phyloP scores from a whole-genome alignment of 1,140 invertebrate species.

The Calliphora vicina region DNA sequence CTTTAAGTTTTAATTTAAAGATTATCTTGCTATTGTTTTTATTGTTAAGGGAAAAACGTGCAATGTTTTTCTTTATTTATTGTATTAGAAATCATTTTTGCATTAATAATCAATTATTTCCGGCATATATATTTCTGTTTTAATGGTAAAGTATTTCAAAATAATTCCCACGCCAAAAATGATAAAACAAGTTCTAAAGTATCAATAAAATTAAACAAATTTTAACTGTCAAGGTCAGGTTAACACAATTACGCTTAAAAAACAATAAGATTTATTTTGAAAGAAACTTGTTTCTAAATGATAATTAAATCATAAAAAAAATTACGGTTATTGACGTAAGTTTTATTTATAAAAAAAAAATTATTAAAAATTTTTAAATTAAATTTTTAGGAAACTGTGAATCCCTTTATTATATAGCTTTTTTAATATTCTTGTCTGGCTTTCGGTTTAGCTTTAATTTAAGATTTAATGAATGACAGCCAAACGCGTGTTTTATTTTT shows the following conservation, averaged over 20 bases:
- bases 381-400: background rate
- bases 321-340: background rate
- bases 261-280: background rate
- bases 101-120: slow-evolving; percentile 2
- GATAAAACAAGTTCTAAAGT: background rate
- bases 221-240: background rate
- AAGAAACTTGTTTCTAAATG: background rate
- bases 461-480: background rate
- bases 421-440: background rate
- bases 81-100: background rate
- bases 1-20: background rate
- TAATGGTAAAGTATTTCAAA: background rate
- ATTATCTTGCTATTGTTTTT: background rate
- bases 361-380: background rate
- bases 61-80: no score
- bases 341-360: background rate
- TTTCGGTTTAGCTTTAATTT: no score
- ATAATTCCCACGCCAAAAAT: background rate
- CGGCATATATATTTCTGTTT: background rate
- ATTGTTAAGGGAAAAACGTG: background rate
- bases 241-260: background rate
- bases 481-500: background rate
- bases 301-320: background rate
- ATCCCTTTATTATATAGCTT: background rate
- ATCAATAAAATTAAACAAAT: background rate